Base-by-base conservation (phyloP, 2,888 invertebrate species). In the Glaucopsyche alexis region DNA sequence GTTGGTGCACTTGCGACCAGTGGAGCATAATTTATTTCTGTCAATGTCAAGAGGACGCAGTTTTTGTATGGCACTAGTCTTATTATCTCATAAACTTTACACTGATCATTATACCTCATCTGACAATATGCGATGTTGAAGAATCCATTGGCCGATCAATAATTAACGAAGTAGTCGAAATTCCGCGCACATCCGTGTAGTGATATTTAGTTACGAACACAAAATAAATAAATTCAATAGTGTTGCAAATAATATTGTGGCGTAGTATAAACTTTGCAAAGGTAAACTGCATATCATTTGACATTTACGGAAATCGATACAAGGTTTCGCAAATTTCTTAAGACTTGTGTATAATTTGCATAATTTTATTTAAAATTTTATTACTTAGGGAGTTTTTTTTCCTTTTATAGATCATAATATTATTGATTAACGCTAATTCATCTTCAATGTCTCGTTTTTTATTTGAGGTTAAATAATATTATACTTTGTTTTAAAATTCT, bases 261-360 rank as follows among this genome's bases (percentile, higher is more conserved):
- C 69, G 69, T 69, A 69, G 69, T 19, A 66, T 73, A 67, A 73
- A 73, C 75, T 71, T 71, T 73, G 65, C 71, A 74, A 75, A 76
- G 75, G 75, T 75, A 73, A 76, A 75, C 75, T 74, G 69, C 74
- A 76, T 74, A 71, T 76, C 71, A 45, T 73, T 76, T 75, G 75
- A 73, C 76, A 77, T 77, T 77, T 77, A 73, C 64, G 50, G 73
- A 65, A 49, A 69, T 69, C 69, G 69, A 69, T 19, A 47, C 69
- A 69, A 69, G 69, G 69, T 38, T 69, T 69, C 69, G 49, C 49
- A 69, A 69, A 69, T 69, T 69, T 69, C 69, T 69, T 69, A 69
- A 69, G 49, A 69, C 19, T 49, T 16, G 69, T 4, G 69, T 69
- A 38, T 66, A 69, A 69, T 49, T 67, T 67, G 67, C 67, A 67